phyloP scores from a whole-genome alignment of 2,113 vertebrate species.

The Phasianus colchicus region DNA sequence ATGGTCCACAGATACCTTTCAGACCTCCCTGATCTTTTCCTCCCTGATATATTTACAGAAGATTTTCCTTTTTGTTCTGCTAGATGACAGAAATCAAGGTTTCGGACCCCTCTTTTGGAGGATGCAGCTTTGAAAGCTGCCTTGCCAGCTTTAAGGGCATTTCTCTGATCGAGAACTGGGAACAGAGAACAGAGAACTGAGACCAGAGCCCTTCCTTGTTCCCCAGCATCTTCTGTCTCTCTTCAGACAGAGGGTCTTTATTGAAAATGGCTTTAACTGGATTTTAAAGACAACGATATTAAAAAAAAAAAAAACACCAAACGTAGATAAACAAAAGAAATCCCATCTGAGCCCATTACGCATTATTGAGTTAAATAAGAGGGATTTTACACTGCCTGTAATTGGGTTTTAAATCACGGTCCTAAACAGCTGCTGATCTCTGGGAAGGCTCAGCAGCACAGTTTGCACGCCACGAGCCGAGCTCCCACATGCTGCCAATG shows the following conservation, averaged over 20 bases:
- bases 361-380: neutral
- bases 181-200: accelerated
- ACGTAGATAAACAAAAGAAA: neutral
- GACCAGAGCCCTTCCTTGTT: neutral
- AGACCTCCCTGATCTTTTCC: neutral
- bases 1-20: neutral
- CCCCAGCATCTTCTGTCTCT: neutral
- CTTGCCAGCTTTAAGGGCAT: neutral
- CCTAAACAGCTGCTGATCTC: conserved; percentile 51
- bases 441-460: neutral
- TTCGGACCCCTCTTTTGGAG: neutral
- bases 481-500: neutral
- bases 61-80: neutral
- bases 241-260: neutral
- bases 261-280: neutral
- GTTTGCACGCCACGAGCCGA: neutral
- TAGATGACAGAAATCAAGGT: neutral
- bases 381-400: conserved; percentile 12
- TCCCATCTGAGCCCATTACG: conserved; percentile 41
- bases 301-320: neutral
- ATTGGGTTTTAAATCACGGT: conserved; percentile 33
- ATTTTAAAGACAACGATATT: neutral
- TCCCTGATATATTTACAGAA: neutral
- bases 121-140: neutral
- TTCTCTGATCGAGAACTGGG: neutral